These are phyloP conservation scores for Sebastes schlegelii DNA, from an alignment of 2,113 vertebrate species.

Conservation along the genomic window DNA sequence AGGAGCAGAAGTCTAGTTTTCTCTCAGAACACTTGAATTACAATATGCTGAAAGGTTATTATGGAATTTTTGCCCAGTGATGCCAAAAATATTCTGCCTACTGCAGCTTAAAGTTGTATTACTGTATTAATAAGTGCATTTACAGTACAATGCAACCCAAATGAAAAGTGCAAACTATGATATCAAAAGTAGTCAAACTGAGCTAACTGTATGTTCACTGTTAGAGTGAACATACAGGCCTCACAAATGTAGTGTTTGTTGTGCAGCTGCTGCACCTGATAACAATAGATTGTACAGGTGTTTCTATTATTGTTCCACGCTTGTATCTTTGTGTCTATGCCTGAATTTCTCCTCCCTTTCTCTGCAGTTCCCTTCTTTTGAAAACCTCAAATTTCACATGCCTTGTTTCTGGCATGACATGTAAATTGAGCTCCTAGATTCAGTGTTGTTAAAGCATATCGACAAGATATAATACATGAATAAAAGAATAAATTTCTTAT, in stretches of 20 bases:
- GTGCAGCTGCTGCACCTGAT: background rate
- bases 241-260: slow-evolving; percentile 9
- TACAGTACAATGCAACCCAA: background rate
- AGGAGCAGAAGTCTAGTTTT: too few relatives aligned
- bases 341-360: slow-evolving; percentile 2
- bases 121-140: background rate
- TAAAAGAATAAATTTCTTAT: background rate
- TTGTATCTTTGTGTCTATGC: slow-evolving; percentile 1
- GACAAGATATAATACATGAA: slow-evolving; percentile 23
- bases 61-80: too few relatives aligned
- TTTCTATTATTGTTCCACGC: slow-evolving; percentile 4
- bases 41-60: too few relatives aligned
- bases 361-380: slow-evolving; percentile 2
- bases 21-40: too few relatives aligned
- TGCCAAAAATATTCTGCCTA: too few relatives aligned
- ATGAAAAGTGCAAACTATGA: background rate
- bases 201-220: too few relatives aligned
- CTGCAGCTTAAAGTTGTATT: too few relatives aligned
- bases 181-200: background rate
- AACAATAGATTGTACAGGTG: slow-evolving; percentile 21
- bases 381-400: slow-evolving; percentile 28
- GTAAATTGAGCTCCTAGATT: slow-evolving; percentile 24
- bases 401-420: background rate
- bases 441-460: slow-evolving; percentile 16
- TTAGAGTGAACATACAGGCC: background rate